Conservation (phyloP, 2,797 vertebrate species). For the Falco novaeseelandiae region DNA sequence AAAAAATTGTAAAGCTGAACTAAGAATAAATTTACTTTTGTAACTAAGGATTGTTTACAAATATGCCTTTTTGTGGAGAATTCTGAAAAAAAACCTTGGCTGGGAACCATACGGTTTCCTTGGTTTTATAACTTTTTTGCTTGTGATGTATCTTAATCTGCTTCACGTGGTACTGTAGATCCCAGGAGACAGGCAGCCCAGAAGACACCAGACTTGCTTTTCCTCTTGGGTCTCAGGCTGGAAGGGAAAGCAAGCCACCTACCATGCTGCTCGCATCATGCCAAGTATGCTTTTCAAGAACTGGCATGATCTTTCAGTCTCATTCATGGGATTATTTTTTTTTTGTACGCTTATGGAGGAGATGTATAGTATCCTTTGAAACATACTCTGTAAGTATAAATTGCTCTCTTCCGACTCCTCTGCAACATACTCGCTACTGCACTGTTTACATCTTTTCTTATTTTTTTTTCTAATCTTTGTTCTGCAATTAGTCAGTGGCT, state of each 20-base stretch:
- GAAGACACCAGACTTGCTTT: not conserved
- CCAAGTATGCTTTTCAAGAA: not conserved
- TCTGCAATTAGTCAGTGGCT: conserved; percentile 47
- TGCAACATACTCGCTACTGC: not conserved
- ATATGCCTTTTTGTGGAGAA: not conserved
- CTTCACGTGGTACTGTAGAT: not conserved
- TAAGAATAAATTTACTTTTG: conserved; percentile 75
- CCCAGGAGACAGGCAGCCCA: not conserved
- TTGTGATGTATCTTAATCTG: not conserved
- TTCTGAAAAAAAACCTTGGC: not conserved
- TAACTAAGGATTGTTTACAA: conserved; percentile 71
- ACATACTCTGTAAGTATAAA: not conserved
- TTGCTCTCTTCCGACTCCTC: not conserved
- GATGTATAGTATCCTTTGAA: no score
- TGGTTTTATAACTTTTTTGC: not conserved
- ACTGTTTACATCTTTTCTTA: not conserved
- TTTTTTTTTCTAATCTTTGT: not conserved
- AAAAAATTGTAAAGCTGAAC: conserved; percentile 19
- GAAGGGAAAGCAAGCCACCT: not conserved
- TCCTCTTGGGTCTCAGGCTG: not conserved
- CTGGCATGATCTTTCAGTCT: not conserved
- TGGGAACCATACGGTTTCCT: not conserved
- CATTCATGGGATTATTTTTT: not conserved
- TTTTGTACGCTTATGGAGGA: not conserved
- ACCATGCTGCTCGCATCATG: fast-evolving